Evolutionary conservation across 1,140 invertebrate species (phyloP).

Genomic region (Homarus americanus): DNA sequence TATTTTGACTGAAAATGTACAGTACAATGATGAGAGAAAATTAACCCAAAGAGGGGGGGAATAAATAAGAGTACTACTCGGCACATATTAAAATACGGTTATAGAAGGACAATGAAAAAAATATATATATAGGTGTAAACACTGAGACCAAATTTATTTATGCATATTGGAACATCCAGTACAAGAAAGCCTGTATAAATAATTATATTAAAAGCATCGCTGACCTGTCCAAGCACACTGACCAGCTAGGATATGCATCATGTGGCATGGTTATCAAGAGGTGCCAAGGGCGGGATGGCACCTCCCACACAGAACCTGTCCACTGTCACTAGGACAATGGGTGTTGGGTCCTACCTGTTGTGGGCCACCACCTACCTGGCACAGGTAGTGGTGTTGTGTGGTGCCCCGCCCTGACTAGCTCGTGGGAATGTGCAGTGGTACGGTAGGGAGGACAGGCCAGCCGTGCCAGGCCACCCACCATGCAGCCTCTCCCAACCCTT

Average conservation of each 20-base stretch:
- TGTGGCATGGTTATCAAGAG: slow-evolving; percentile 64
- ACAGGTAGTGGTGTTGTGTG: slow-evolving; percentile 24
- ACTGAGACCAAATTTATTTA: slow-evolving; percentile 76
- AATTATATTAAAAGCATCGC: slow-evolving; percentile 74
- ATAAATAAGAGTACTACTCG: too few relatives aligned
- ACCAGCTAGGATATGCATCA: slow-evolving; percentile 74
- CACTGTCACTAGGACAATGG: neutral
- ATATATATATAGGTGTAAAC: slow-evolving; percentile 68
- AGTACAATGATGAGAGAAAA: too few relatives aligned
- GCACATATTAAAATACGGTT: neutral
- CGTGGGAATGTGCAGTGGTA: slow-evolving; percentile 71
- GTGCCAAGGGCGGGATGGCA: slow-evolving; percentile 62
- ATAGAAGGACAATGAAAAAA: slow-evolving; percentile 49
- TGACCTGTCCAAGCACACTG: slow-evolving; percentile 72
- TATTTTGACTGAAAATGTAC: too few relatives aligned
- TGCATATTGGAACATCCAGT: slow-evolving; percentile 75
- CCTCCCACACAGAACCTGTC: slow-evolving; percentile 27
- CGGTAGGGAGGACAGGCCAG: slow-evolving; percentile 62
- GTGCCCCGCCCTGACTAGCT: slow-evolving; percentile 68
- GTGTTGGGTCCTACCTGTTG: neutral
- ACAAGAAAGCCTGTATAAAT: slow-evolving; percentile 75
- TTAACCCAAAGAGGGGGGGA: too few relatives aligned
- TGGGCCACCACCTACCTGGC: slow-evolving; percentile 34
- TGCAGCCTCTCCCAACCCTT: slow-evolving; percentile 16
- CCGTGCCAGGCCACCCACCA: slow-evolving; percentile 26